Conservation (phyloP, 1,140 invertebrate genomes). For the Acromyrmex charruanus region DNA sequence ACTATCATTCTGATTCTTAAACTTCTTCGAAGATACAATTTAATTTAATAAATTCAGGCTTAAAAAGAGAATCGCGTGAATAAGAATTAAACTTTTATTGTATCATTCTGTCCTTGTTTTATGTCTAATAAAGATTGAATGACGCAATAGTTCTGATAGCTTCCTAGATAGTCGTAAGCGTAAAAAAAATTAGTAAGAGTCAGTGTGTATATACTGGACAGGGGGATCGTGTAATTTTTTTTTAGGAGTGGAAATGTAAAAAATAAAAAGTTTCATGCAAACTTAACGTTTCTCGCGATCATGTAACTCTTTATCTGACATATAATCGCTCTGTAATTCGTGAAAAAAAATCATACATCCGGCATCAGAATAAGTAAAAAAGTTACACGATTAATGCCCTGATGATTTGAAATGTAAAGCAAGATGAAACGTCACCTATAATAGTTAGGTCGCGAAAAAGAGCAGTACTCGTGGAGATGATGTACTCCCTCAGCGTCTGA, state of each 20-base stretch:
- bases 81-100: neutral
- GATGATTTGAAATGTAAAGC: neutral
- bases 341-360: neutral
- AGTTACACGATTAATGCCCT: neutral
- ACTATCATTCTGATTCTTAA: neutral
- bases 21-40: neutral
- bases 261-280: neutral
- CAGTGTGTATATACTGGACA: no score
- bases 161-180: neutral
- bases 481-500: neutral
- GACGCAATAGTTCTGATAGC: no score
- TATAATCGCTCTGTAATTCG: neutral
- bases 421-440: slow-evolving; percentile 27
- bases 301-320: neutral
- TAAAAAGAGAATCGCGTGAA: neutral
- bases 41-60: neutral
- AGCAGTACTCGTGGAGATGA: neutral
- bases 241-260: neutral
- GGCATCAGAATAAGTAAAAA: neutral
- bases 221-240: neutral
- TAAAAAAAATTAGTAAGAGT: neutral
- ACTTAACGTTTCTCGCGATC: neutral
- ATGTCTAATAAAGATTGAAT: no score
- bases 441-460: slow-evolving; percentile 21
- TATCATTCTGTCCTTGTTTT: neutral